phyloP scores from a whole-genome alignment of 2,888 invertebrate genomes.

The Ceraclea dissimilis region DNA sequence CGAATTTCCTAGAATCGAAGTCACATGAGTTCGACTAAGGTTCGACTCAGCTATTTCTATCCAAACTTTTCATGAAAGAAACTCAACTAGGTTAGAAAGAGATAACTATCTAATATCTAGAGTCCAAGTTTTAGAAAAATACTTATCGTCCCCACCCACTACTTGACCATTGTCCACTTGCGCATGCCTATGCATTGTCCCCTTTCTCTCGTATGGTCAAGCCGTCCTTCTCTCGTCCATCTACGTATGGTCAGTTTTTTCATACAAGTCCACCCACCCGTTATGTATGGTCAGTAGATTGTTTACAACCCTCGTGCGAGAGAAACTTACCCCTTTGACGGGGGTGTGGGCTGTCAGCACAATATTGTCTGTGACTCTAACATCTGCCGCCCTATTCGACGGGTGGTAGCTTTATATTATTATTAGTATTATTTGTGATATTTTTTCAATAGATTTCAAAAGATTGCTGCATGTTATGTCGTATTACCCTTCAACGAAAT shows the following conservation, averaged over 20 bases:
- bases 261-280: constrained; percentile 1
- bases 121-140: neutral
- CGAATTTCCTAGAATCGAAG: no score
- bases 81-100: neutral
- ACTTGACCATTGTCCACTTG: constrained; percentile 22
- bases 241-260: neutral
- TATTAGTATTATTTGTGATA: constrained; percentile 7
- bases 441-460: neutral
- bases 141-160: constrained; percentile 5
- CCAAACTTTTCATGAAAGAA: neutral
- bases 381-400: constrained; percentile 15
- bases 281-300: constrained; percentile 9
- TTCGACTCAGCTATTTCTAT: no score
- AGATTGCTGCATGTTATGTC: no score
- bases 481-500: no score
- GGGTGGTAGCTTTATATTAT: constrained; percentile 5
- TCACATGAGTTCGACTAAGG: no score
- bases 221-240: neutral
- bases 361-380: neutral
- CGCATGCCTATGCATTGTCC: constrained; percentile 14
- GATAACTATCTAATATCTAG: neutral
- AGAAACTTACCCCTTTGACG: constrained; percentile 11
- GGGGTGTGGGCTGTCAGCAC: constrained; percentile 18
- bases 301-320: neutral
- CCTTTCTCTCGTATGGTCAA: neutral